Evolutionary conservation across 2,797 vertebrate genomes (phyloP), one percentile per base, ranked within the genome.

Genomic region (Trachurus trachurus): DNA sequence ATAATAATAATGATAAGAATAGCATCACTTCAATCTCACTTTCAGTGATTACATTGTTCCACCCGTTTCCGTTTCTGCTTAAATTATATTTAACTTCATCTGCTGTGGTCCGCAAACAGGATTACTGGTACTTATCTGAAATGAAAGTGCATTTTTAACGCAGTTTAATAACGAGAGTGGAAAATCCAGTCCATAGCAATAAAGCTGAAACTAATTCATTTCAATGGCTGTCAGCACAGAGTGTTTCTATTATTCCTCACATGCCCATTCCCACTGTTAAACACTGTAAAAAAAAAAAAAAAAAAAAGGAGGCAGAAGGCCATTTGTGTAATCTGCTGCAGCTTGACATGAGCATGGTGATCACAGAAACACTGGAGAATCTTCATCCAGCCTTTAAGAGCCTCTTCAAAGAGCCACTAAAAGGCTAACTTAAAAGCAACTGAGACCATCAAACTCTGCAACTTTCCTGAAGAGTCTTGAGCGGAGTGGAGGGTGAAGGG

Each of bases 61-160:
- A 78, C 73, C 82, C 83, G 71, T 95, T 96, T 95, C 93, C 93
- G 85, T 95, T 94, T 96, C 93, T 94, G 91, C 91, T 95, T 94
- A 94, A 95, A 96, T 95, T 95, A 94, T 94, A 95, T 95, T 96
- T 94, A 95, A 94, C 94, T 93, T 95, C 91, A 93, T 96, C 94
- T 94, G 93, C 87, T 78, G 87, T 84, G 91, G 92, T 90, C 92
- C 22, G 82, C 94, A 95, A 95, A 96, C 95, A 96, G 95, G 95
- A 96, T 96, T 95, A 95, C 90, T 90, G 90, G 91, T 95, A 94
- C 95, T 95, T 96, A 95, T 95, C 94, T 94, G 88, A 95, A 95
- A 96, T 95, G 95, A 96, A 96, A 96, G 93, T 95, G 94, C 92
- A 91, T 95, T 96, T 95, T 95, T 94, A 94, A 95, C 88, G 69